Conservation (phyloP, 1,140 invertebrate species). For the Cyphomyrmex costatus region DNA sequence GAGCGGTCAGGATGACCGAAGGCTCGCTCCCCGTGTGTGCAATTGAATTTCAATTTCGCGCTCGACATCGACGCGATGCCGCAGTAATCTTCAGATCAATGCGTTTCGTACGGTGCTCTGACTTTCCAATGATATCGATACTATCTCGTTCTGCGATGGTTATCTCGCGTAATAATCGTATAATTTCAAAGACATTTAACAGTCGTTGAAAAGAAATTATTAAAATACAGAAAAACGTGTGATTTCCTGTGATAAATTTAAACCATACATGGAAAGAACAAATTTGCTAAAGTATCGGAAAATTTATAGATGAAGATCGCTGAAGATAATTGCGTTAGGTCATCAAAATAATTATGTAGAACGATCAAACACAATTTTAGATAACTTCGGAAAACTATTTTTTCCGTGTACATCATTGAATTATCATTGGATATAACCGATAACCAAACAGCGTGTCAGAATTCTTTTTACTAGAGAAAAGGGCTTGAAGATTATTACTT, state of each 20-base stretch:
- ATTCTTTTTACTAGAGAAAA: not conserved
- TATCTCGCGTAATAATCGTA: not conserved
- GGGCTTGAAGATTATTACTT: not conserved
- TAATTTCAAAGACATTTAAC: not conserved
- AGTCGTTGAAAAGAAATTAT: slow-evolving; percentile 3
- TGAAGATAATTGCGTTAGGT: too few species aligned
- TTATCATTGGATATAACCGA: not conserved
- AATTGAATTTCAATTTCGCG: slow-evolving; percentile 68
- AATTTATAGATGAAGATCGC: too few species aligned
- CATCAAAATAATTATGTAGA: too few species aligned
- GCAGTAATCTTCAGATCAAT: slow-evolving; percentile 29
- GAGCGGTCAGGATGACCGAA: slow-evolving; percentile 32
- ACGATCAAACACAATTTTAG: too few species aligned
- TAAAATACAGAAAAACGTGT: not conserved
- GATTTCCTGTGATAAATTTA: not conserved
- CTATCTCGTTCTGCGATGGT: not conserved
- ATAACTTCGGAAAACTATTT: too few species aligned
- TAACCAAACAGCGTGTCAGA: not conserved
- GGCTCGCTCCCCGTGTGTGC: slow-evolving; percentile 39
- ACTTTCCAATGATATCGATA: not conserved
- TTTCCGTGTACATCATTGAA: too few species aligned
- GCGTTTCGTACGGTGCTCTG: slow-evolving; percentile 6
- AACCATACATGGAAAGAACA: too few species aligned
- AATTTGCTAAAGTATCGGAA: too few species aligned
- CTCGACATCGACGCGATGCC: slow-evolving; percentile 36